phyloP scores from a whole-genome alignment of 2,888 invertebrate genomes.

The Macrophya alboannulata region DNA sequence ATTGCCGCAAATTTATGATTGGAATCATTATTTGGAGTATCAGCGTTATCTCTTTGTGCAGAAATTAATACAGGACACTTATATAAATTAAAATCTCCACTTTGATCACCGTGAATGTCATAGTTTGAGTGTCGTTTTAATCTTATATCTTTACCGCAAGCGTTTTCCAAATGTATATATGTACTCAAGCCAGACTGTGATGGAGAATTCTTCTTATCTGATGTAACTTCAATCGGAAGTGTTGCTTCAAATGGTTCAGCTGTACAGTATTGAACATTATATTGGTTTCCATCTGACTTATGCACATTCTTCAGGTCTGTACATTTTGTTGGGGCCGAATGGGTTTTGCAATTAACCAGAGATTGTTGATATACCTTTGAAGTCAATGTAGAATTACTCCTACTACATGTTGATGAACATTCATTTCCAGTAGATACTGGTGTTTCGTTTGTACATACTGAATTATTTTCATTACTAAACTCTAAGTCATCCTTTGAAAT shows the following conservation, averaged over 20 bases:
- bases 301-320: not conserved
- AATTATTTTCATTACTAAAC: slow-evolving; percentile 41
- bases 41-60: not conserved
- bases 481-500: not conserved
- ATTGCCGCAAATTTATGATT: slow-evolving; percentile 1
- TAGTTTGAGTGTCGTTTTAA: slow-evolving; percentile 22
- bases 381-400: not conserved
- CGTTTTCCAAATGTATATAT: slow-evolving; percentile 42
- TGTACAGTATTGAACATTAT: slow-evolving; percentile 44
- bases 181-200: slow-evolving; percentile 8
- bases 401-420: not conserved
- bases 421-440: not conserved
- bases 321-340: not conserved
- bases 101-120: slow-evolving; percentile 42
- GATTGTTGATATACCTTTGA: not conserved
- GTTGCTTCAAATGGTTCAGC: slow-evolving; percentile 22
- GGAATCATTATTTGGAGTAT: not conserved
- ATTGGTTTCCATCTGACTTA: slow-evolving; percentile 13
- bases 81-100: slow-evolving; percentile 20
- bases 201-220: slow-evolving; percentile 16
- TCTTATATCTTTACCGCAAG: slow-evolving; percentile 15
- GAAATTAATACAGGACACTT: slow-evolving; percentile 35
- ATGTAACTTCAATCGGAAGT: not conserved
- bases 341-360: not conserved
- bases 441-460: slow-evolving; percentile 12